Conservation (phyloP, 2,113 vertebrate species). For the Rhipidura dahli region DNA sequence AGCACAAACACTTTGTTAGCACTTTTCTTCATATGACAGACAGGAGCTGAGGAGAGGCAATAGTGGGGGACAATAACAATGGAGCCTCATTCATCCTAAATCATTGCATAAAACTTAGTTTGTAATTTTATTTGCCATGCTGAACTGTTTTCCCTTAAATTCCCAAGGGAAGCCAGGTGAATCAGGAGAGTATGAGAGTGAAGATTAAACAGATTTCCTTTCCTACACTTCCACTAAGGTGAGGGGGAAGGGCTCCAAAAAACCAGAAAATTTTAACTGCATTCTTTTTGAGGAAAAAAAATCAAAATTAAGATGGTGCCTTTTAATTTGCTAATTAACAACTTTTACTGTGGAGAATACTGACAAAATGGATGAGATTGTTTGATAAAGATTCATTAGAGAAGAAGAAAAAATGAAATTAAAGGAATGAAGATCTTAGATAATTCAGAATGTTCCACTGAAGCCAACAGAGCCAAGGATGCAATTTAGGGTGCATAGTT, state of each 20-base stretch:
- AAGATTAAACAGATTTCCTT: slow-evolving; percentile 11
- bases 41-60: neutral
- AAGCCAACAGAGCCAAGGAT: neutral
- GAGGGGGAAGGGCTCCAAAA: neutral
- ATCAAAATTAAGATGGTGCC: neutral
- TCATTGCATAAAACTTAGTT: neutral
- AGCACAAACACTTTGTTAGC: neutral
- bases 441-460: neutral
- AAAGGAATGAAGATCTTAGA: neutral
- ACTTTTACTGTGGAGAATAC: neutral
- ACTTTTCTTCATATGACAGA: neutral
- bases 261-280: neutral
- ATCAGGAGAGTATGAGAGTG: neutral
- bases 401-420: neutral
- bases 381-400: neutral
- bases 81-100: neutral
- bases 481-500: neutral
- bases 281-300: neutral
- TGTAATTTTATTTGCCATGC: neutral
- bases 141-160: neutral
- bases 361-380: neutral
- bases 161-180: neutral
- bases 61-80: neutral
- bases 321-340: neutral
- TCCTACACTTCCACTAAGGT: neutral